phyloP scores from a whole-genome alignment of 1,140 invertebrate species.

The Drosophila bifasciata region DNA sequence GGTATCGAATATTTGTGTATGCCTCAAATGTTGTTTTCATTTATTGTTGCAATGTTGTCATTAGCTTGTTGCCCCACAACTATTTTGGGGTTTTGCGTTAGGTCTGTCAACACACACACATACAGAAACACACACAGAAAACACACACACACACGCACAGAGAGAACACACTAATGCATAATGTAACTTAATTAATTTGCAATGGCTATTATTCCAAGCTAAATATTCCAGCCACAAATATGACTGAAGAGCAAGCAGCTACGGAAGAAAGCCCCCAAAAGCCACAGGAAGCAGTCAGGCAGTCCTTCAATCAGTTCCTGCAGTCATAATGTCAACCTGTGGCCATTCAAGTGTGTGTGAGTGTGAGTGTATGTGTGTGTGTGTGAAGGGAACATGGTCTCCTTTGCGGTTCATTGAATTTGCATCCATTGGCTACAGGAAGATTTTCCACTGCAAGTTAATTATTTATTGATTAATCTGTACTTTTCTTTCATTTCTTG shows the following conservation, averaged over 20 bases:
- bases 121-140: slow-evolving; percentile 1
- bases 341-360: too few species aligned
- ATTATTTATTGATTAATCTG: slow-evolving; percentile 37
- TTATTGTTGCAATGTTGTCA: slow-evolving; percentile 28
- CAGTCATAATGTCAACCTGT: slow-evolving; percentile 2
- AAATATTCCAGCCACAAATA: slow-evolving; percentile 12
- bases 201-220: slow-evolving; percentile 54
- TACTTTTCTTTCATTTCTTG: slow-evolving; percentile 37
- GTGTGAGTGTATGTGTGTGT: too few species aligned
- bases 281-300: slow-evolving; percentile 12
- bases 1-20: too few species aligned
- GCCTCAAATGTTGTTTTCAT: neutral
- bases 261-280: slow-evolving; percentile 16
- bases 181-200: slow-evolving; percentile 76
- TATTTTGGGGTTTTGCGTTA: slow-evolving; percentile 58
- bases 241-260: neutral
- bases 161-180: slow-evolving; percentile 48
- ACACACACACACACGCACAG: neutral
- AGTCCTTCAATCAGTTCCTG: slow-evolving; percentile 19
- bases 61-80: slow-evolving; percentile 32
- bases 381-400: too few species aligned
- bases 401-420: too few species aligned
- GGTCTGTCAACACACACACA: slow-evolving; percentile 1
- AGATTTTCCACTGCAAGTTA: neutral
- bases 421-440: neutral